Evolutionary conservation across 1,140 invertebrate species (phyloP).

Genomic region (Drosophila bifasciata): DNA sequence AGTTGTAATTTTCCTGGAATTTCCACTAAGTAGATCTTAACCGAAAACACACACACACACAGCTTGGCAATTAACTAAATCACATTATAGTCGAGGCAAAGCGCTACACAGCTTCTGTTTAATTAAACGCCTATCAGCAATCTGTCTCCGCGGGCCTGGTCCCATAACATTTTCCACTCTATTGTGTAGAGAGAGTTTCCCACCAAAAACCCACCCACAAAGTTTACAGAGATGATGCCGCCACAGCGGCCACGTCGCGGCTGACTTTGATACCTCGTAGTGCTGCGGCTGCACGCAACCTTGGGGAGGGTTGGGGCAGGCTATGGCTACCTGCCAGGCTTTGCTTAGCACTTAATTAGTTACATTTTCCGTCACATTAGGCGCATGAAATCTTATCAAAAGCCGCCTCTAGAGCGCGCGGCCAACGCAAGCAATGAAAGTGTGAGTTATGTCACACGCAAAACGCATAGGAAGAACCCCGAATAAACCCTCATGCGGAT

Average conservation of each 20-base stretch:
- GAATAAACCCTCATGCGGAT: background rate
- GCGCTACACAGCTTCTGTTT: slow-evolving; percentile 14
- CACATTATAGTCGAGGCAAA: background rate
- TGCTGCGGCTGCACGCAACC: slow-evolving; percentile 11
- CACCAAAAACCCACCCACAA: background rate
- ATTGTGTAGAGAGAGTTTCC: slow-evolving; percentile 8
- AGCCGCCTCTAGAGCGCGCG: background rate
- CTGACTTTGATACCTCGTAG: background rate
- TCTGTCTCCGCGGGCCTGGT: background rate
- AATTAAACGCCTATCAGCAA: slow-evolving; percentile 27
- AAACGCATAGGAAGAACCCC: slow-evolving; percentile 16
- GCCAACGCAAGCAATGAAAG: background rate
- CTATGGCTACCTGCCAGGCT: slow-evolving; percentile 26
- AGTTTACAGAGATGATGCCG: background rate
- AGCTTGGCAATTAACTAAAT: too few species aligned
- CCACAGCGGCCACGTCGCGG: too few species aligned
- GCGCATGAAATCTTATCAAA: slow-evolving; percentile 52
- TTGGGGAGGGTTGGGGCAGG: background rate
- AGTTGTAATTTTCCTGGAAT: too few species aligned
- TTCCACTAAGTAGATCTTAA: too few species aligned
- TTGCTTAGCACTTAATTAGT: slow-evolving; percentile 64
- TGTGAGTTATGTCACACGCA: slow-evolving; percentile 11
- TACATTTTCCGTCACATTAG: slow-evolving; percentile 49
- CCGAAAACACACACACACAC: too few species aligned
- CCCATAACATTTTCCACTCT: slow-evolving; percentile 18